Percentiles rank a stretch among this genome's conserved stretches.
phyloP scores from a whole-genome alignment of 2,797 vertebrate genomes.

The Serranus cabrilla region DNA sequence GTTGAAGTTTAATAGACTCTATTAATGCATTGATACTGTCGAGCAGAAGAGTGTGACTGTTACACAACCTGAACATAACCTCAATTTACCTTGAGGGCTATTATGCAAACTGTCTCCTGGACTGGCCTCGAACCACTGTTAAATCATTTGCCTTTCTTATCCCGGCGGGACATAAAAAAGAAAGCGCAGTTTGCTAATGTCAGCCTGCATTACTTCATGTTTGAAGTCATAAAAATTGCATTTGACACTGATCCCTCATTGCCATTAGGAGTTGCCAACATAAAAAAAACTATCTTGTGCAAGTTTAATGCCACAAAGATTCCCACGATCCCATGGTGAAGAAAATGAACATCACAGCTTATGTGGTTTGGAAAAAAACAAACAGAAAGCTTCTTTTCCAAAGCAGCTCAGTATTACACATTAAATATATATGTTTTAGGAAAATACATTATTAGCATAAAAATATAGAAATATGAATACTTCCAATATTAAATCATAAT shows the following conservation, averaged over 20 bases:
- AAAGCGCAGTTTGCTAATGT: conserved; percentile 16
- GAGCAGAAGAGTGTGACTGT: neutral
- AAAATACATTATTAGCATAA: neutral
- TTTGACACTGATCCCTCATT: conserved; percentile 29
- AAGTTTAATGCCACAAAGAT: conserved; percentile 15
- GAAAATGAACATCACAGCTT: conserved; percentile 18
- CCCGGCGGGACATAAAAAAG: neutral
- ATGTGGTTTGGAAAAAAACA: neutral
- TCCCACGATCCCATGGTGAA: neutral
- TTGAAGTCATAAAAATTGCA: conserved; percentile 30
- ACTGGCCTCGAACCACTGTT: conserved; percentile 1
- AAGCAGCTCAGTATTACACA: neutral
- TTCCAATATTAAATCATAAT: neutral
- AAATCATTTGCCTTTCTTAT: conserved; percentile 15
- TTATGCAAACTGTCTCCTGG: conserved; percentile 17
- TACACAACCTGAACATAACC: conserved; percentile 8
- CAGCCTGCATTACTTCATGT: conserved; percentile 19
- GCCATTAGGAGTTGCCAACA: conserved; percentile 27
- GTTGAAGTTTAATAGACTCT: neutral
- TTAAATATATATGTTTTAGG: neutral
- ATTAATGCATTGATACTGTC: neutral
- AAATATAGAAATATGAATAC: neutral
- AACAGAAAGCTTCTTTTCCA: conserved; percentile 2
- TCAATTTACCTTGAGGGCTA: conserved; percentile 19
- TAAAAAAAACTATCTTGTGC: conserved; percentile 19